Percentiles rank a stretch among this genome's conserved stretches.
These are phyloP conservation scores for Falco naumanni DNA, from an alignment of 2,797 vertebrate species.

Conservation along the genomic window DNA sequence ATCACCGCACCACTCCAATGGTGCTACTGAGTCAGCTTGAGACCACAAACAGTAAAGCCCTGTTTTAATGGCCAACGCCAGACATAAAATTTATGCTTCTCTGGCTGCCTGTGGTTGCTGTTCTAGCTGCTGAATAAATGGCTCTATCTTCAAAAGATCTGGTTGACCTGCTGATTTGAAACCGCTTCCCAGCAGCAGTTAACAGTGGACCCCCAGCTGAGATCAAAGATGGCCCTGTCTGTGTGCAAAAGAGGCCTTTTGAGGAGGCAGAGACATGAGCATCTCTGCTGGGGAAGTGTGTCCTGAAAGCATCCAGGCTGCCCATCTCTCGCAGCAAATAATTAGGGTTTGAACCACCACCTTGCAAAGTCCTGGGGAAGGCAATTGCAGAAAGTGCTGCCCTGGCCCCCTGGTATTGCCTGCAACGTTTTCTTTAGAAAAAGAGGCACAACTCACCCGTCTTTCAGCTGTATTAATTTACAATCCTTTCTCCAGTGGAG, in stretches of 20 bases:
- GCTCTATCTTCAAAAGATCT: constrained; percentile 60
- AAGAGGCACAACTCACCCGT: background rate
- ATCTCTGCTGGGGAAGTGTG: background rate
- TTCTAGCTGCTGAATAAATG: constrained; percentile 60
- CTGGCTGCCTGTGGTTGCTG: constrained; percentile 47
- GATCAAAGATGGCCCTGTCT: constrained; percentile 37
- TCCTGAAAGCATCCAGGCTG: background rate
- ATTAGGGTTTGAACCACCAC: background rate
- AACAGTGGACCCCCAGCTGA: constrained; percentile 27
- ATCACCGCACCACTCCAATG: background rate
- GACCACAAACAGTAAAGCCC: constrained; percentile 49
- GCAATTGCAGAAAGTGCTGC: background rate
- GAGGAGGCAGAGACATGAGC: background rate
- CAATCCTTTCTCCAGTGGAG: background rate
- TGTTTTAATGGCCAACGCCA: constrained; percentile 55
- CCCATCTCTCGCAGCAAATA: background rate
- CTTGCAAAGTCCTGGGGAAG: background rate
- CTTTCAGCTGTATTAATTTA: background rate
- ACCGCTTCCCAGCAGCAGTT: constrained; percentile 31
- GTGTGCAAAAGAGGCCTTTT: constrained; percentile 7
- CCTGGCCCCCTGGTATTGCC: accelerated
- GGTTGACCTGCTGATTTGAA: constrained; percentile 62
- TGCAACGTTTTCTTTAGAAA: background rate
- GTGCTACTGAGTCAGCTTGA: constrained; percentile 28
- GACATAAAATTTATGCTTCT: constrained; percentile 52